Percentiles rank a stretch among this genome's conserved stretches.
Conservation (phyloP, 2,888 invertebrate genomes). For the Hofmannophila pseudospretella region DNA sequence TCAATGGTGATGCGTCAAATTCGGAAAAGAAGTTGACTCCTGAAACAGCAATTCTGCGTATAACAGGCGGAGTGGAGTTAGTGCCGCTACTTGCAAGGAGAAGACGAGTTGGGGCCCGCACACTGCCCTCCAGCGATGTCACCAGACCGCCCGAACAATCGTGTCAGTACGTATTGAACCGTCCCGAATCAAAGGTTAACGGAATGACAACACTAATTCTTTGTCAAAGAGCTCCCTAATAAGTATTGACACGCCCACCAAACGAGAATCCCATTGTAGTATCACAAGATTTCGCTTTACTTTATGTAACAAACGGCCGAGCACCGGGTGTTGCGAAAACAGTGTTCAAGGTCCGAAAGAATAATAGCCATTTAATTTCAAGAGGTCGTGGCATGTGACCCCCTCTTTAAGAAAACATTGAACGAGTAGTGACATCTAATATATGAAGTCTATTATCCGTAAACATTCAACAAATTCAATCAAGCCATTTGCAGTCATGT, state of each 20-base stretch:
- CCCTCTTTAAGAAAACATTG: slow-evolving; percentile 20
- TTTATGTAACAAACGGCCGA: slow-evolving; percentile 17
- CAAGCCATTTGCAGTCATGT: not conserved
- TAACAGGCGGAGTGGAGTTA: slow-evolving; percentile 85
- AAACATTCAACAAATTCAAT: not conserved
- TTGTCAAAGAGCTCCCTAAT: slow-evolving; percentile 18
- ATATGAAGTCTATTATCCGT: slow-evolving; percentile 1
- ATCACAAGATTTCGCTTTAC: slow-evolving; percentile 17
- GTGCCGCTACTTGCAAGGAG: slow-evolving; percentile 85
- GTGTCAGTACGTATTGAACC: slow-evolving; percentile 54
- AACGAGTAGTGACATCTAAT: slow-evolving; percentile 11
- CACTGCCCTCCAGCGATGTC: slow-evolving; percentile 66
- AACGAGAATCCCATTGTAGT: slow-evolving; percentile 16
- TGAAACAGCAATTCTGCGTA: slow-evolving; percentile 52
- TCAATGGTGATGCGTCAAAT: slow-evolving; percentile 15
- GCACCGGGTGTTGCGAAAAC: slow-evolving; percentile 15
- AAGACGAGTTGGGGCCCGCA: slow-evolving; percentile 70
- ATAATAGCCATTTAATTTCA: slow-evolving; percentile 36
- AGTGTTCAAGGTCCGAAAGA: slow-evolving; percentile 23
- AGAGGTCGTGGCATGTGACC: slow-evolving; percentile 27
- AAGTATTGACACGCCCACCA: slow-evolving; percentile 12
- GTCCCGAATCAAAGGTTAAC: slow-evolving; percentile 14
- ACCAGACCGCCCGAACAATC: slow-evolving; percentile 60
- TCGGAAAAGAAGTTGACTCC: slow-evolving; percentile 48
- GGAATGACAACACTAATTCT: slow-evolving; percentile 19